These are phyloP conservation scores for Globia sparganii DNA, from an alignment of 2,888 invertebrate genomes.

Conservation along the genomic window DNA sequence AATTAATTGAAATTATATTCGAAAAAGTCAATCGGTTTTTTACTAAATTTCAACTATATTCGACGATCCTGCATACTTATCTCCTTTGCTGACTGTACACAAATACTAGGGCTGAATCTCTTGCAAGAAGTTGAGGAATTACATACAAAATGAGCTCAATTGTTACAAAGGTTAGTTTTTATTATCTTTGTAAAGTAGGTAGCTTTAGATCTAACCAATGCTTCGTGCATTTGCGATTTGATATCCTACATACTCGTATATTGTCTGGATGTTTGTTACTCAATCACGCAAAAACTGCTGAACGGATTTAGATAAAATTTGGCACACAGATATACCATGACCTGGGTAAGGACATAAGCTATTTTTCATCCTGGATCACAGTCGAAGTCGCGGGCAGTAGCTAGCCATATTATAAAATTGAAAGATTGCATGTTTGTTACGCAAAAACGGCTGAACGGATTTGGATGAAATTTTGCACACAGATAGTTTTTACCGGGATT, in stretches of 20 bases:
- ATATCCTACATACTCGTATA: neutral
- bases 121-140: neutral
- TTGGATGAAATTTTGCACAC: too few species aligned
- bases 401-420: too few species aligned
- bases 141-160: neutral
- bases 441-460: neutral
- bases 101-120: slow-evolving; percentile 14
- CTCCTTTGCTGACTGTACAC: too few species aligned
- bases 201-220: neutral
- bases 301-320: neutral
- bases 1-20: too few species aligned
- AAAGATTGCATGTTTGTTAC: neutral
- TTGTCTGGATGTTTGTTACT: neutral
- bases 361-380: too few species aligned
- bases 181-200: neutral
- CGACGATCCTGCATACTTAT: too few species aligned
- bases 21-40: too few species aligned
- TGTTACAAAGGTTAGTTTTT: too few species aligned
- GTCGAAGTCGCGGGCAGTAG: too few species aligned
- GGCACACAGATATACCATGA: neutral
- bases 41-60: too few species aligned
- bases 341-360: too few species aligned
- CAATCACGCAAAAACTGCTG: neutral
- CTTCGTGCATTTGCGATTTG: neutral
- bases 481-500: neutral